Conservation (phyloP, 2,797 vertebrate species). For the Schizothorax lantsangensis region DNA sequence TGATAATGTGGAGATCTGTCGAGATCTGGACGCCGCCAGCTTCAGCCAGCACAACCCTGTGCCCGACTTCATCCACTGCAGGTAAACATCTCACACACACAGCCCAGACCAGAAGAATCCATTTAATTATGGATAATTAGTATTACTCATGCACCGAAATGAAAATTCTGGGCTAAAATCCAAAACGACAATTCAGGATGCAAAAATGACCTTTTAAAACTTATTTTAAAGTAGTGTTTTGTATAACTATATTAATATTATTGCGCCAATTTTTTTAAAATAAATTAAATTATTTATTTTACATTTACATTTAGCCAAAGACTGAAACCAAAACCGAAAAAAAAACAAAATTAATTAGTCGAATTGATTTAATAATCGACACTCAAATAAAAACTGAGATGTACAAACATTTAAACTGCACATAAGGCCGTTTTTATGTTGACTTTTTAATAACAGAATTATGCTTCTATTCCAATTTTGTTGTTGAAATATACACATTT, state of each 20-base stretch:
- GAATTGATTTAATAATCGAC: too few relatives aligned
- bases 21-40: slow-evolving; percentile 84
- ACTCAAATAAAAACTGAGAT: too few relatives aligned
- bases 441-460: too few relatives aligned
- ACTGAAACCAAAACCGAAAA: not conserved
- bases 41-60: slow-evolving; percentile 88
- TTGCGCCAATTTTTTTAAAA: too few relatives aligned
- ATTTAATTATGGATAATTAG: not conserved
- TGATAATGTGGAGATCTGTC: slow-evolving; percentile 90
- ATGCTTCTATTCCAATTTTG: too few relatives aligned
- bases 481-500: too few relatives aligned
- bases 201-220: not conserved
- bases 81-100: slow-evolving; percentile 71
- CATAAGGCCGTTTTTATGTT: too few relatives aligned
- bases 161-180: not conserved
- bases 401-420: too few relatives aligned
- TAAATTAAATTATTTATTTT: not conserved
- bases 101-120: not conserved
- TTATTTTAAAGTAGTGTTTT: too few relatives aligned
- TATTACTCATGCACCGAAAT: not conserved
- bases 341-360: too few relatives aligned
- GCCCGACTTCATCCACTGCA: slow-evolving; percentile 93
- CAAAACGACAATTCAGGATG: not conserved
- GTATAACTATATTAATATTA: too few relatives aligned
- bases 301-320: not conserved